phyloP scores from a whole-genome alignment of 2,888 invertebrate species.

The Ophion obscuratus region DNA sequence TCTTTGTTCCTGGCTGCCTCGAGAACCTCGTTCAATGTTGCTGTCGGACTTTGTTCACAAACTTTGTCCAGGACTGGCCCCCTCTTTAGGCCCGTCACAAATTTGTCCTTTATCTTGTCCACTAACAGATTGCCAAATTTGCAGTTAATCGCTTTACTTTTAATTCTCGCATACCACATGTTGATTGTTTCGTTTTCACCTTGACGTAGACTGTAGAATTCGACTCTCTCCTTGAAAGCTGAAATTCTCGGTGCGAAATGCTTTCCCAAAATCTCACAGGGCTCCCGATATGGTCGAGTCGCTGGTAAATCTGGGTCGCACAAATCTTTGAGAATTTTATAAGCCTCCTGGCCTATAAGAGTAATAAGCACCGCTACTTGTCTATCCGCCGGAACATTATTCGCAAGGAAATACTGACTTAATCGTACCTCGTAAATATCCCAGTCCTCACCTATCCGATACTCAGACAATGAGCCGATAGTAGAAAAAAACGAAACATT shows the following conservation, averaged over 20 bases:
- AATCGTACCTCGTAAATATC: too few species aligned
- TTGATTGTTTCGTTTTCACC: constrained; percentile 63
- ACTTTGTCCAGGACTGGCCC: constrained; percentile 63
- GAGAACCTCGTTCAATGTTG: constrained; percentile 42
- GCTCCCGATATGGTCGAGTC: constrained; percentile 62
- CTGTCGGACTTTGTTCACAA: constrained; percentile 56
- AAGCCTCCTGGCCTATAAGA: constrained; percentile 66
- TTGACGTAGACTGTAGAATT: constrained; percentile 71
- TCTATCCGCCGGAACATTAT: too few species aligned
- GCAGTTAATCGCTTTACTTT: constrained; percentile 66
- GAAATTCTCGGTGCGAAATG: constrained; percentile 64
- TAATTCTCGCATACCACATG: constrained; percentile 74
- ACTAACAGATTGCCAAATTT: too few species aligned
- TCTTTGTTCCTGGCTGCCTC: not conserved
- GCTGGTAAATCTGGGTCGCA: constrained; percentile 68
- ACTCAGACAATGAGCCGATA: too few species aligned
- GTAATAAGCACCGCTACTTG: too few species aligned
- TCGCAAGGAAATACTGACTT: too few species aligned
- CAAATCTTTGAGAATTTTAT: constrained; percentile 65
- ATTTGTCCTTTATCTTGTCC: constrained; percentile 71
- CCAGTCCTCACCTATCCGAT: too few species aligned
- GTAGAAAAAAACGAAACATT: too few species aligned
- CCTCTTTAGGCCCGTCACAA: constrained; percentile 65
- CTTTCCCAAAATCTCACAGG: constrained; percentile 63
- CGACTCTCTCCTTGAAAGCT: constrained; percentile 64